Base-by-base conservation (phyloP, 2,888 invertebrate species). In the Catocala sponsa region DNA sequence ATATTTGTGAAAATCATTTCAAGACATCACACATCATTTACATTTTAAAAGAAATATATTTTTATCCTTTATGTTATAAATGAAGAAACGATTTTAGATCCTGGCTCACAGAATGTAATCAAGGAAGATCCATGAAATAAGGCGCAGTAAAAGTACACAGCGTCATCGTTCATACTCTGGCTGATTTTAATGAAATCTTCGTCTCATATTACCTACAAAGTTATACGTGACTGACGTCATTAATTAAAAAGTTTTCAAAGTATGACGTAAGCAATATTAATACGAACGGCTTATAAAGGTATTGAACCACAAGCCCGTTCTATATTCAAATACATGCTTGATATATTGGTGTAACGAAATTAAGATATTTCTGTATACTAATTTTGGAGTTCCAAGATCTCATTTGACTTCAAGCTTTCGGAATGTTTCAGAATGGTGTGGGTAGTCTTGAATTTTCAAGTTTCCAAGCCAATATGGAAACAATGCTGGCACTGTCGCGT, bases 381-480 rank as follows among this genome's bases (percentile, higher is more conserved):
- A 84, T 77, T 72, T 72, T 63, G 72, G 81, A 83, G 68, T 83
- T 82, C 68, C 61, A 68, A 73, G 71, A 78, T 79, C 78, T 80
- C 78, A 80, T 82, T 77, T 77, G 74, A 68, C 72, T 73, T 68
- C 60, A 67, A 73, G 57, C 59, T 60, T 65, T 56, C 61, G 71
- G 79, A 76, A 83, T 82, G 82, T 81, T 78, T 72, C 75, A 76
- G 70, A 81, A 81, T 74, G 75, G 72, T 69, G 74, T 72, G 80
- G 78, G 82, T 83, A 84, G 84, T 84, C 79, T 78, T 80, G 87
- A 84, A 85, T 86, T 88, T 85, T 82, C 82, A 84, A 90, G 86
- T 89, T 84, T 74, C 76, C 80, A 87, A 88, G 87, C 86, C 88
- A 90, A 89, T 88, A 86, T 84, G 83, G 84, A 85, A 90, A 89